Conservation (phyloP, 2,888 invertebrate species). For the Stenurella melanura region DNA sequence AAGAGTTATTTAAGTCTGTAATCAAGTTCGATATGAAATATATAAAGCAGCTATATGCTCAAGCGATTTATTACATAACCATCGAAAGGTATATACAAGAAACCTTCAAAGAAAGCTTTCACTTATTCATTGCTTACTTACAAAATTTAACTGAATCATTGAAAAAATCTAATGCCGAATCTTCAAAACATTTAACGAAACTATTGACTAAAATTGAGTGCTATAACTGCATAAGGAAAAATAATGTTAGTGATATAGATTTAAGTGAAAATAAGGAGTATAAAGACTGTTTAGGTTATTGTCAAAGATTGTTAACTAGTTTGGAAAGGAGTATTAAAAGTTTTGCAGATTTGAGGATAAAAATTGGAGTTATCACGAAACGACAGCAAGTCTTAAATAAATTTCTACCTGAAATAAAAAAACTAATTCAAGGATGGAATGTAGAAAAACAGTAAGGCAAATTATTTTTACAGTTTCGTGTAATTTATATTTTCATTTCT, state of each 20-base stretch:
- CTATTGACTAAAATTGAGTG: conserved; percentile 53
- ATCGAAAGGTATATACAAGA: conserved; percentile 51
- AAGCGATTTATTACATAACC: conserved; percentile 58
- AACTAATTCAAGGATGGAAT: conserved; percentile 46
- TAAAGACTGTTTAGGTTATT: conserved; percentile 51
- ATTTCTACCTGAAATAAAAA: conserved; percentile 17
- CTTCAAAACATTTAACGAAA: conserved; percentile 41
- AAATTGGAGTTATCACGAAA: conserved; percentile 44
- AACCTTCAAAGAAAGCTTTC: conserved; percentile 50
- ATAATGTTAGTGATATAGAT: conserved; percentile 49
- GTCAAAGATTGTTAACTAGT: conserved; percentile 52
- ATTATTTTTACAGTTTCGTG: neutral
- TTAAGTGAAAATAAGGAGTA: conserved; percentile 47
- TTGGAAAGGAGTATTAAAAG: conserved; percentile 52
- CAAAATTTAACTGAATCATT: conserved; percentile 46
- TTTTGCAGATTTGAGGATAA: conserved; percentile 49
- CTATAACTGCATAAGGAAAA: conserved; percentile 47
- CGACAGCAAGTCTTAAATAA: conserved; percentile 17
- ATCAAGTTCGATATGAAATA: conserved; percentile 50
- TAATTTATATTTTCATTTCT: conserved; percentile 18
- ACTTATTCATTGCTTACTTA: conserved; percentile 50
- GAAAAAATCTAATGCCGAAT: conserved; percentile 38
- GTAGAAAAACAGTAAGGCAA: conserved; percentile 48
- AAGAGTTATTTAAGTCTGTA: conserved; percentile 58
- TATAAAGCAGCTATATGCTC: conserved; percentile 55